Conservation (phyloP, 2,113 vertebrate genomes). For the Fregetta grallaria region DNA sequence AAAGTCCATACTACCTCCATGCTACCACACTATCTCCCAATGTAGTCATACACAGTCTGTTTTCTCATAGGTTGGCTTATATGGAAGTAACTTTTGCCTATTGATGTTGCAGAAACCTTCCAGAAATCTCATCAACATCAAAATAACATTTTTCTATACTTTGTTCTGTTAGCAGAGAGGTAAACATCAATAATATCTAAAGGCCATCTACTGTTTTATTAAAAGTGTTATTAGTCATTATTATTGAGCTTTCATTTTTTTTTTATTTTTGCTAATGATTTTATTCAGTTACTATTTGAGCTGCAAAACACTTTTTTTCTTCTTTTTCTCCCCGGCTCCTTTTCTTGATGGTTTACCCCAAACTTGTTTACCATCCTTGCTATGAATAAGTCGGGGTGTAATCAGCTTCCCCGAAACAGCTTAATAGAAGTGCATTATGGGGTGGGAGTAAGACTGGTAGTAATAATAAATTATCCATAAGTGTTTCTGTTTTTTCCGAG, state of each 20-base stretch:
- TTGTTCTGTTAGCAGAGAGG: neutral
- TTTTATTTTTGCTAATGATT: neutral
- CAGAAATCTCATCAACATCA: neutral
- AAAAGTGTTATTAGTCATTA: neutral
- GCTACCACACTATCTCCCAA: neutral
- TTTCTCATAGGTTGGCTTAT: neutral
- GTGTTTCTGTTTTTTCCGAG: neutral
- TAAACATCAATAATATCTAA: neutral
- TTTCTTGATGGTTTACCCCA: neutral
- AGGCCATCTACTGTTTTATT: neutral
- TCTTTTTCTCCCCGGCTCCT: too few species aligned
- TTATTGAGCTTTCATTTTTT: neutral
- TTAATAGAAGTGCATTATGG: neutral
- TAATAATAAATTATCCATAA: neutral
- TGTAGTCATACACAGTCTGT: neutral
- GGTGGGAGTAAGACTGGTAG: neutral
- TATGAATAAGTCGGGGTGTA: neutral
- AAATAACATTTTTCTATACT: neutral
- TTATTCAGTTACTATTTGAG: neutral
- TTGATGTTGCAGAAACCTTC: neutral
- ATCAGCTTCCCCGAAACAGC: neutral
- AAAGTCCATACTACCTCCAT: neutral
- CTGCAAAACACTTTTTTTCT: neutral
- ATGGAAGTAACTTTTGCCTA: neutral
- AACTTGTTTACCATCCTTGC: neutral